Conservation (phyloP, 92 coral and sea anemone species). For the Palythoa grandiflora region DNA sequence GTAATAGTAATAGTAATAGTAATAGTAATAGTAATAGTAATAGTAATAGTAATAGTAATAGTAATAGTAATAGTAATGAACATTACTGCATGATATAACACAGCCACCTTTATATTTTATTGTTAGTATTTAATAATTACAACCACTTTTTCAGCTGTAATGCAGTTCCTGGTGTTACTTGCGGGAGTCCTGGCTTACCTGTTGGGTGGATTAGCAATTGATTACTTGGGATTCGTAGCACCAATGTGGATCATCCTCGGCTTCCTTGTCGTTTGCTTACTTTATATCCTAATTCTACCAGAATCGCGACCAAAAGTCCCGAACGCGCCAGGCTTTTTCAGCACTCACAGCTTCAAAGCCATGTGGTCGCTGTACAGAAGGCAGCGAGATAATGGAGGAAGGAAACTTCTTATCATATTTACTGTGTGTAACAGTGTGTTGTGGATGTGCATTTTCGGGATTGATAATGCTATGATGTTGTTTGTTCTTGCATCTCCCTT, state of each 20-base stretch:
- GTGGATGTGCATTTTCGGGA: conserved; percentile 44
- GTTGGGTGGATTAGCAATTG: conserved; percentile 67
- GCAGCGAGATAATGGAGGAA: not conserved
- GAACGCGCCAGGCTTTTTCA: conserved; percentile 58
- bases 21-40: no score
- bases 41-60: no score
- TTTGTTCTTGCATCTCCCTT: conserved; percentile 66
- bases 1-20: no score
- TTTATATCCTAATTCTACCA: conserved; percentile 43
- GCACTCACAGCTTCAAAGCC: conserved; percentile 64
- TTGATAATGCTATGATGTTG: conserved; percentile 42
- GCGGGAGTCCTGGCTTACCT: conserved; percentile 40
- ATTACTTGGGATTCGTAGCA: conserved; percentile 61
- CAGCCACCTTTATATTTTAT: no score
- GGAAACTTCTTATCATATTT: conserved; percentile 57
- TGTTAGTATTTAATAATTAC: no score
- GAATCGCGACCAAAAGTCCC: conserved; percentile 54
- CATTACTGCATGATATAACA: no score
- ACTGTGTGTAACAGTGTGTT: conserved; percentile 14
- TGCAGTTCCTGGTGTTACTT: not conserved
- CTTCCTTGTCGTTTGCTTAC: conserved; percentile 34
- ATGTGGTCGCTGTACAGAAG: conserved; percentile 54
- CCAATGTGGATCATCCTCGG: conserved; percentile 63
- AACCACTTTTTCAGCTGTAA: not conserved
- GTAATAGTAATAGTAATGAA: no score